Evolutionary conservation across 2,888 invertebrate species (phyloP), one percentile per base, ranked within the genome.

Genomic region (Myathropa florea): DNA sequence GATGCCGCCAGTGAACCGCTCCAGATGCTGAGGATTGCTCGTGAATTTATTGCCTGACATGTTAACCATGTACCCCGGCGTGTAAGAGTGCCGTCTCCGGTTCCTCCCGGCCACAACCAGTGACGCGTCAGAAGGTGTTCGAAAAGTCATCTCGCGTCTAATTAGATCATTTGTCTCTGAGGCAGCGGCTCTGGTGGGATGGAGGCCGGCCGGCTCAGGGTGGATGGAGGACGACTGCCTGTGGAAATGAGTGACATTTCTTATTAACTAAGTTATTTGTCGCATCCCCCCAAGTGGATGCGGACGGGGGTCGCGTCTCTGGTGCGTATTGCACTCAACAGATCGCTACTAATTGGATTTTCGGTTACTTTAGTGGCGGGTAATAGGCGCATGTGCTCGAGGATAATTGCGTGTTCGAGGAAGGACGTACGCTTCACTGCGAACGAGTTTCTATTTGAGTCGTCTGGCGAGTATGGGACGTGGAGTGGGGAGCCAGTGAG

Each of bases 151-250:
- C 85, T 85, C 82, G 76, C 77, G 68, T 85, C 85, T 85, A 85
- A 85, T 85, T 82, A 85, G 85, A 85, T 85, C 85, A 85, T 85
- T 85, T 85, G 85, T 85, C 85, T 85, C 68, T 46, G 55, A 57
- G 63, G 59, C 57, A 14, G 55, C 68, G 10, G 30, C 57, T 57
- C n/a, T 2, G 21, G 0, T 3, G 33, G 12, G 21, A 2, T 30
- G 30, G 30, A 0, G 30, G 30, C 10, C 30, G 10, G 57, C n/a
- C 30, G 39, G 14, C 33, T 14, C 26, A 10, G 63, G 30, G 33
- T 12, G 39, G 60, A 64, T 26, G 75, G 60, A 18, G 46, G 72
- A 21, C 24, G 28, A 70, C 24, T n/a, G 30, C 30, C 24, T 77
- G 64, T 64, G 76, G 68, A 73, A 82, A 68, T 82, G 85, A 85